Evolutionary conservation across 1,140 invertebrate species (phyloP).

Genomic region (Ceratina japonica): DNA sequence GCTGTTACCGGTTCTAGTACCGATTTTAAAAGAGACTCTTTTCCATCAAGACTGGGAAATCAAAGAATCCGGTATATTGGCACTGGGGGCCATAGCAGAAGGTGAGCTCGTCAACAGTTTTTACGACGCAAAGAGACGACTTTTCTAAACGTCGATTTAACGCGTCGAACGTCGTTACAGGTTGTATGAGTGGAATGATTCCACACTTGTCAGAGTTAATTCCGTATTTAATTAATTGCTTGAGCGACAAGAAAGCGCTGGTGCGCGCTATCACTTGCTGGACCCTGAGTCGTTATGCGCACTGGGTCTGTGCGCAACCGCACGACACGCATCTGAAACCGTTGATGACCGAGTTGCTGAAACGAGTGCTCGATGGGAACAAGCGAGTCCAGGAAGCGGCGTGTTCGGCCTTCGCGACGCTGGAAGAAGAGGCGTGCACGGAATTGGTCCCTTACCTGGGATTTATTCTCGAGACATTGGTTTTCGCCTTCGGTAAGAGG

Average conservation of each 20-base stretch:
- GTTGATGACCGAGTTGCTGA: constrained; percentile 96
- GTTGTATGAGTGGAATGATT: constrained; percentile 98
- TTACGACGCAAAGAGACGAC: background rate
- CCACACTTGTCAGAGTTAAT: constrained; percentile 97
- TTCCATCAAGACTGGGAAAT: constrained; percentile 98
- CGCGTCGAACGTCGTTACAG: constrained; percentile 68
- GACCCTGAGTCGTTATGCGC: constrained; percentile 98
- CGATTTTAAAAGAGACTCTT: constrained; percentile 97
- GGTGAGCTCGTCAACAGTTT: constrained; percentile 77
- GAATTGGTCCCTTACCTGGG: constrained; percentile 98
- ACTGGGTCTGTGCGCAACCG: constrained; percentile 97
- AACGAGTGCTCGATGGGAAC: constrained; percentile 97
- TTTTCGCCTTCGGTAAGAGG: constrained; percentile 97
- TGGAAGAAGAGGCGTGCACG: constrained; percentile 99
- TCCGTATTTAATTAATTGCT: constrained; percentile 95
- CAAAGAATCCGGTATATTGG: constrained; percentile 97
- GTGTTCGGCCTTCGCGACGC: constrained; percentile 98
- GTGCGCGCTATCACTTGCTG: constrained; percentile 99
- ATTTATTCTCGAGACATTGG: constrained; percentile 98
- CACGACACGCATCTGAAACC: constrained; percentile 96
- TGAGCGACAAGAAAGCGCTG: constrained; percentile 96
- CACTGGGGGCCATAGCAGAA: constrained; percentile 99
- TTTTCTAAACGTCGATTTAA: constrained; percentile 8
- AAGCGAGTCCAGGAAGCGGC: constrained; percentile 99
- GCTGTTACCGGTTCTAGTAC: constrained; percentile 94